Percentiles rank a stretch among this genome's conserved stretches.
Conservation (phyloP, 2,888 invertebrate species). For the Hetaerina titia region DNA sequence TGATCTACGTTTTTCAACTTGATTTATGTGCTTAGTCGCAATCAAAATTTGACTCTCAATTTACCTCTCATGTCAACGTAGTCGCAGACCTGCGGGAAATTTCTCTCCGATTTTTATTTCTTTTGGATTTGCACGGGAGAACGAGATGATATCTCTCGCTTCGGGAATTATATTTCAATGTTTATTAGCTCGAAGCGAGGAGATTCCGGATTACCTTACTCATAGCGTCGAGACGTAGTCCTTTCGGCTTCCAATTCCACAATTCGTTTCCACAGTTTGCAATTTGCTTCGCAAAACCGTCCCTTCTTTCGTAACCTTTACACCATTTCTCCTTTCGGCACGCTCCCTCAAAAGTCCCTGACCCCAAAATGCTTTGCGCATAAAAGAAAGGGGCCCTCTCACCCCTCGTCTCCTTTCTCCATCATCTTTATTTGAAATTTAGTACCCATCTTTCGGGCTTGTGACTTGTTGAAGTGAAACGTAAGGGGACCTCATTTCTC, state of each 20-base stretch:
- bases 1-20: too few species aligned
- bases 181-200: too few species aligned
- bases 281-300: neutral
- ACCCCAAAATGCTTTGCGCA: neutral
- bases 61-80: too few species aligned
- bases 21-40: too few species aligned
- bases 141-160: too few species aligned
- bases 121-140: too few species aligned
- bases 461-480: constrained; percentile 9
- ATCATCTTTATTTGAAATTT: neutral
- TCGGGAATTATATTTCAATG: too few species aligned
- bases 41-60: too few species aligned
- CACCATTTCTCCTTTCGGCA: neutral
- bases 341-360: neutral
- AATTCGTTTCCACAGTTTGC: neutral
- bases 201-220: too few species aligned
- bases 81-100: too few species aligned
- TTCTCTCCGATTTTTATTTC: too few species aligned
- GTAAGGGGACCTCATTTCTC: neutral
- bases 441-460: neutral
- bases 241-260: neutral
- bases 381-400: neutral
- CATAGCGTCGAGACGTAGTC: too few species aligned
- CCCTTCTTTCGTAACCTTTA: neutral
- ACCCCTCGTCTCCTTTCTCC: neutral